phyloP scores from a whole-genome alignment of 2,888 invertebrate genomes.

The Sphaerophoria rueppellii region DNA sequence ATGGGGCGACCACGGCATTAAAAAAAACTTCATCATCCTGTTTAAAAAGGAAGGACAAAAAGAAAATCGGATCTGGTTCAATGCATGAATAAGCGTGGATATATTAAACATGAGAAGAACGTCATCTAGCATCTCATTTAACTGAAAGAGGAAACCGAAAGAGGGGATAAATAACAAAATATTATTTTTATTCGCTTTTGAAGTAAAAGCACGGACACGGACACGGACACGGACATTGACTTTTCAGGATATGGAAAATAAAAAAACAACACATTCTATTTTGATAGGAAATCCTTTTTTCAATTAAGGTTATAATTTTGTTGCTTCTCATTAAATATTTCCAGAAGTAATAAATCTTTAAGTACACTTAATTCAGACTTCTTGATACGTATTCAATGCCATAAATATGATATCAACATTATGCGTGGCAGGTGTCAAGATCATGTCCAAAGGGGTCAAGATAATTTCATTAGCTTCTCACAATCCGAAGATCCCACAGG shows the following conservation, averaged over 20 bases:
- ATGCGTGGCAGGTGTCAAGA: constrained; percentile 36
- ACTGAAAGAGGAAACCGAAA: constrained; percentile 62
- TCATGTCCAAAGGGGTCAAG: constrained; percentile 1
- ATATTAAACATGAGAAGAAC: constrained; percentile 34
- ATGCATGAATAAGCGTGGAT: constrained; percentile 11
- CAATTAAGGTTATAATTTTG: too few species aligned
- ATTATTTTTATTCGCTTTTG: too few species aligned
- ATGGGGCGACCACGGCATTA: constrained; percentile 35
- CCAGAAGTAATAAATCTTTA: too few species aligned
- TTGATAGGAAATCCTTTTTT: too few species aligned
- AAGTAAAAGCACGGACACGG: too few species aligned
- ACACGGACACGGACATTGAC: too few species aligned
- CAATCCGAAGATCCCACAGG: constrained; percentile 11
- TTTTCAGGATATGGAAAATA: too few species aligned
- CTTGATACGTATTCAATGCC: not conserved
- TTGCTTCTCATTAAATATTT: too few species aligned
- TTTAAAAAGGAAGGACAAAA: constrained; percentile 8
- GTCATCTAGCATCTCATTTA: constrained; percentile 61
- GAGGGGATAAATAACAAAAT: constrained; percentile 42
- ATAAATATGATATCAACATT: constrained; percentile 12
- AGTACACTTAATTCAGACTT: not conserved
- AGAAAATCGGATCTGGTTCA: constrained; percentile 51
- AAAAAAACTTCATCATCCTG: constrained; percentile 53
- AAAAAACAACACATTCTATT: too few species aligned
- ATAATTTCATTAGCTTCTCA: constrained; percentile 42